phyloP scores from a whole-genome alignment of 35 echinoderm and acorn worm species.

The Hemicentrotus pulcherrimus region DNA sequence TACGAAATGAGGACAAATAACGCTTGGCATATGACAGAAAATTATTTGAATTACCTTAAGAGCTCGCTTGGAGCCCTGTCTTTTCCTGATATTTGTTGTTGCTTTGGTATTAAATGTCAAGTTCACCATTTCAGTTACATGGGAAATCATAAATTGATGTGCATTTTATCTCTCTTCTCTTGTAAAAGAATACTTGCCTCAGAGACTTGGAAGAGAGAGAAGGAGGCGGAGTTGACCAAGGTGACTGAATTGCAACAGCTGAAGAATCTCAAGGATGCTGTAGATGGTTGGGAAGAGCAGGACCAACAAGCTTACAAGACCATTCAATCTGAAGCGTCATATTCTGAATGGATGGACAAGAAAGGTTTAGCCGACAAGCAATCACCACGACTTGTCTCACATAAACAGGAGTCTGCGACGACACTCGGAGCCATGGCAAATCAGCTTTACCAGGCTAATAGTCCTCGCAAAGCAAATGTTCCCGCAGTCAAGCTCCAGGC shows the following conservation, averaged over 20 bases:
- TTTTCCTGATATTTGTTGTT: background rate
- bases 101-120: background rate
- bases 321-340: slow-evolving; percentile 65
- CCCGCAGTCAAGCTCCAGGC: slow-evolving; percentile 22
- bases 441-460: slow-evolving; percentile 22
- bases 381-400: background rate
- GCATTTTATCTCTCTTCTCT: background rate
- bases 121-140: background rate
- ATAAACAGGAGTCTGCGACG: slow-evolving; percentile 22
- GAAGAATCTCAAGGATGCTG: slow-evolving; percentile 75
- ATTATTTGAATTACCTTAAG: too few relatives aligned
- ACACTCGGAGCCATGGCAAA: slow-evolving; percentile 39
- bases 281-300: slow-evolving; percentile 57
- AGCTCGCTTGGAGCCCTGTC: too few relatives aligned
- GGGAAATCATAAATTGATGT: background rate
- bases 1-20: too few relatives aligned
- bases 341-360: slow-evolving; percentile 83
- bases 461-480: background rate
- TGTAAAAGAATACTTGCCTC: slow-evolving; percentile 80
- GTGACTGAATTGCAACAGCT: slow-evolving; percentile 69
- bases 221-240: slow-evolving; percentile 67
- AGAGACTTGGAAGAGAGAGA: slow-evolving; percentile 87
- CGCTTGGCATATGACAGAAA: too few relatives aligned
- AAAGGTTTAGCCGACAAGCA: slow-evolving; percentile 70
- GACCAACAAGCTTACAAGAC: slow-evolving; percentile 69